Evolutionary conservation across 1,140 invertebrate species (phyloP).

Genomic region (honey bee (Apis mellifera)): Amel_HAv3.1 CM009945.2:8793001-8793500

Average conservation of each 20-base stretch:
- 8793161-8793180: too few species aligned
- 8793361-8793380: not conserved
- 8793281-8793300: constrained; percentile 13
- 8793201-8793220: not conserved
- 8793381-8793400: not conserved
- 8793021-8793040: too few species aligned
- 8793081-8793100: too few species aligned
- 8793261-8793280: not conserved
- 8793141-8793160: too few species aligned
- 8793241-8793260: not conserved
- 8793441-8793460: constrained; percentile 69
- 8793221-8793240: not conserved
- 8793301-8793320: not conserved
- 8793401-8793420: constrained; percentile 16
- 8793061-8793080: too few species aligned
- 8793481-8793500: constrained; percentile 77
- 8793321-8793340: not conserved
- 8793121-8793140: too few species aligned
- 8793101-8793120: too few species aligned
- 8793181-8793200: too few species aligned
- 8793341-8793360: constrained; percentile 16
- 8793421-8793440: constrained; percentile 4
- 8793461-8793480: constrained; percentile 80
- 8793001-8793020: too few species aligned
- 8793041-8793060: too few species aligned